phyloP scores from a whole-genome alignment of 1,140 invertebrate species.

The Luehdorfia chinensis region DNA sequence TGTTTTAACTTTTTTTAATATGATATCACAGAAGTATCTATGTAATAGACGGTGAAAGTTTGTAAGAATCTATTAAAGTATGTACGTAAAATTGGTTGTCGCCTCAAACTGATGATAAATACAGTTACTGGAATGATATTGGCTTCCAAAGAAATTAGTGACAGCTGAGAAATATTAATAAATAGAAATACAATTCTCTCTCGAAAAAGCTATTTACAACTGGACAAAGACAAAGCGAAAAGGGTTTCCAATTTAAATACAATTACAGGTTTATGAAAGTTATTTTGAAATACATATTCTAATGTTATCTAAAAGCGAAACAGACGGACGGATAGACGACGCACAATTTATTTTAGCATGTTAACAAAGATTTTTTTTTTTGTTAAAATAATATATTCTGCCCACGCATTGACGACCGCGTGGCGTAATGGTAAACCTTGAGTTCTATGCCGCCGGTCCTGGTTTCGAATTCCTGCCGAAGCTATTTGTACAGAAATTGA shows the following conservation, averaged over 20 bases:
- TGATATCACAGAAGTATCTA: no score
- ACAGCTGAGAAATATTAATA: background rate
- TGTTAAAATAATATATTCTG: no score
- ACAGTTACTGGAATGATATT: background rate
- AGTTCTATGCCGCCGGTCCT: no score
- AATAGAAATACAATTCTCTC: background rate
- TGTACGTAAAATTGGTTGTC: no score
- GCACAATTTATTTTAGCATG: background rate
- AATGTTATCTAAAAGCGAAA: background rate
- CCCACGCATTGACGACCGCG: no score
- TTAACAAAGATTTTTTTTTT: background rate
- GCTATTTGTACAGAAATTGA: no score
- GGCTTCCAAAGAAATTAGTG: background rate
- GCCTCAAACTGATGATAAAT: background rate
- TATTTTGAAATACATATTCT: background rate
- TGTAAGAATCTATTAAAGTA: no score
- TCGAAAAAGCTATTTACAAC: background rate
- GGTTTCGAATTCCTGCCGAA: no score
- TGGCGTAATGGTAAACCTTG: no score
- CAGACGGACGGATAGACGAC: background rate
- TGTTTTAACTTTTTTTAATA: no score
- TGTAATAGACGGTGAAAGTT: no score
- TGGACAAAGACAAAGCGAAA: background rate
- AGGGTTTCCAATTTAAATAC: background rate
- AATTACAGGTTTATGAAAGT: background rate